phyloP scores from a whole-genome alignment of 2,888 invertebrate genomes.

The Drosophila birchii region DNA sequence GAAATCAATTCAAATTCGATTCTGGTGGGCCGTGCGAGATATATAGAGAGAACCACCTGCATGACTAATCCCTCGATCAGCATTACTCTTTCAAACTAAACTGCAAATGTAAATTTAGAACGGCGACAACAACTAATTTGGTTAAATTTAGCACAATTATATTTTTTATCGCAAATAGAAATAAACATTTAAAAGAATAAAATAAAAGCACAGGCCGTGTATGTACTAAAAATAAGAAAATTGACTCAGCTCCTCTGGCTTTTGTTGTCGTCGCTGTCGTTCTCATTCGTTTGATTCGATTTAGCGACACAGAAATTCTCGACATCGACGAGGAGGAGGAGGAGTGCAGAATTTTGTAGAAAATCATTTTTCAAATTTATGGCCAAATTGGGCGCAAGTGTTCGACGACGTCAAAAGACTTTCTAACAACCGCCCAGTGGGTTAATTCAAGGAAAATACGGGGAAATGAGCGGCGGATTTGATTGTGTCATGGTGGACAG shows the following conservation, averaged over 20 bases:
- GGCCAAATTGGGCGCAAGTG: conserved; percentile 76
- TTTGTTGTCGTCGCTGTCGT: conserved; percentile 31
- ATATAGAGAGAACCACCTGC: conserved; percentile 47
- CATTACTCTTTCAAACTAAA: conserved; percentile 36
- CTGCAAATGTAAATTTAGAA: conserved; percentile 60
- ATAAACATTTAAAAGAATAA: conserved; percentile 36
- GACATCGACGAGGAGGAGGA: conserved; percentile 1
- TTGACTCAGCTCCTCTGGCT: conserved; percentile 70
- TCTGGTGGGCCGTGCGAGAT: conserved; percentile 10
- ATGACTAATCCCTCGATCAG: conserved; percentile 43
- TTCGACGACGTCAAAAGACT: conserved; percentile 46
- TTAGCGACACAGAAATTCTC: conserved; percentile 60
- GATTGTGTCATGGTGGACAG: conserved; percentile 35
- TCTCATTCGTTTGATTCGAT: conserved; percentile 29
- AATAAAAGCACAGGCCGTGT: conserved; percentile 47
- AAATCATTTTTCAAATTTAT: conserved; percentile 72
- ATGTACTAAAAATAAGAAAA: conserved; percentile 74
- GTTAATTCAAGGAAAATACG: conserved; percentile 6
- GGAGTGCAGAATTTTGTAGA: conserved; percentile 42
- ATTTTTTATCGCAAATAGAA: conserved; percentile 36
- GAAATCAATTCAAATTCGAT: conserved; percentile 33
- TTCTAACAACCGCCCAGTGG: conserved; percentile 24
- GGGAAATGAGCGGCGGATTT: conserved; percentile 22
- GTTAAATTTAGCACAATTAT: conserved; percentile 66
- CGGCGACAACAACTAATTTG: conserved; percentile 48